A percentile compares a stretch with the other conserved stretches of the same genome.
phyloP scores from a whole-genome alignment of 2,113 vertebrate genomes.

The Apodemus sylvaticus region DNA sequence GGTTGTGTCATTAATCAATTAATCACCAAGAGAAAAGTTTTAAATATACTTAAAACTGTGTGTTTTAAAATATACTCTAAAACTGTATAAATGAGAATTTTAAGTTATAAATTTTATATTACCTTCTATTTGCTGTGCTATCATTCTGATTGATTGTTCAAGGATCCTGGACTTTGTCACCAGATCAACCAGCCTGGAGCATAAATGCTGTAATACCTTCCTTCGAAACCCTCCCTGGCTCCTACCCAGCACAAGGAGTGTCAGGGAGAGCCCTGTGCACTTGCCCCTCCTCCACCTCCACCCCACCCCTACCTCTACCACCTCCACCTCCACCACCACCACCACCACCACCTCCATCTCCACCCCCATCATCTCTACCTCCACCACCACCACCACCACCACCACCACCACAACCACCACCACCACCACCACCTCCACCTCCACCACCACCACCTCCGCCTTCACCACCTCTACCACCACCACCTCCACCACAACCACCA shows the following conservation, averaged over 20 bases:
- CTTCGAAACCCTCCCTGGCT: slow-evolving; percentile 1
- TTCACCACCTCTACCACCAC: too few species aligned
- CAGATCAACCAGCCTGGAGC: slow-evolving; percentile 24
- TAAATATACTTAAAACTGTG: too few species aligned
- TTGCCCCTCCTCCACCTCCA: too few species aligned
- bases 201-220: neutral
- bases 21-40: neutral
- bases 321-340: too few species aligned
- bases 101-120: slow-evolving; percentile 36
- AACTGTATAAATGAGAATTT: slow-evolving; percentile 40
- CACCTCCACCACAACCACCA: too few species aligned
- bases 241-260: neutral
- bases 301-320: too few species aligned
- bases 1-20: slow-evolving; percentile 6
- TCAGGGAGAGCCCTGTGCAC: neutral
- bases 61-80: neutral
- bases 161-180: neutral
- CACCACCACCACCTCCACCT: too few species aligned
- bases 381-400: too few species aligned
- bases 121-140: slow-evolving; percentile 25
- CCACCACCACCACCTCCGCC: too few species aligned
- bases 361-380: too few species aligned
- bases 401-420: too few species aligned
- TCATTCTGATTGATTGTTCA: slow-evolving; percentile 44
- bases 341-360: too few species aligned